These are phyloP conservation scores for Leptogaster cylindrica DNA, from an alignment of 2,888 invertebrate species.

Conservation along the genomic window DNA sequence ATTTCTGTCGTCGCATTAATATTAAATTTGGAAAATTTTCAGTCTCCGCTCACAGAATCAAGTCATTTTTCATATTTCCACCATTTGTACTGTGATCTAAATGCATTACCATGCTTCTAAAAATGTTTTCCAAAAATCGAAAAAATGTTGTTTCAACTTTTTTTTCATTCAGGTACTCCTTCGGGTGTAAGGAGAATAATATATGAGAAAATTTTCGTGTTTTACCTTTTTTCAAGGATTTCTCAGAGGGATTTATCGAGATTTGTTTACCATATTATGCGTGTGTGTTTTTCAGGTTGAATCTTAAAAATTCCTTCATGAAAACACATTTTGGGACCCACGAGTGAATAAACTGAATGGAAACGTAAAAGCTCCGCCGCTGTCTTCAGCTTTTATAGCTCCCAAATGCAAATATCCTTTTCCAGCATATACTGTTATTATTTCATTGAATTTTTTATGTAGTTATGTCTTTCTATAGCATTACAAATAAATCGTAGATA, in stretches of 20 bases:
- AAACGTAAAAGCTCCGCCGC: conserved; percentile 28
- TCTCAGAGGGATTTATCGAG: conserved; percentile 18
- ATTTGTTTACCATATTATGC: conserved; percentile 24
- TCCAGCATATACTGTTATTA: conserved; percentile 5
- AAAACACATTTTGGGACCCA: neutral
- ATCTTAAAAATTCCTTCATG: conserved; percentile 4
- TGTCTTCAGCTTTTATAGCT: conserved; percentile 7
- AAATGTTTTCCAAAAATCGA: neutral
- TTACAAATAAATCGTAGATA: no score
- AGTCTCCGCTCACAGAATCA: no score
- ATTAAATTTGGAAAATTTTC: no score
- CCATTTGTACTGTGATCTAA: no score
- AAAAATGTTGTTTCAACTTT: neutral
- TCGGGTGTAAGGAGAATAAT: conserved; percentile 2
- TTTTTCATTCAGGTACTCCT: neutral
- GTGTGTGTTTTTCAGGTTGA: neutral
- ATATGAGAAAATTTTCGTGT: conserved; percentile 13
- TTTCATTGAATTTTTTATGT: conserved; percentile 10
- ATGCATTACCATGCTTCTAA: no score
- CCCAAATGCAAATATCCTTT: conserved; percentile 2
- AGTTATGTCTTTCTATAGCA: no score
- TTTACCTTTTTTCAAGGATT: conserved; percentile 12
- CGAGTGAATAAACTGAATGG: conserved; percentile 16
- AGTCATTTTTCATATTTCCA: no score
- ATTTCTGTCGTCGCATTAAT: no score